phyloP scores from a whole-genome alignment of 2,797 vertebrate species.

The Mormyrops attenuatus region DNA sequence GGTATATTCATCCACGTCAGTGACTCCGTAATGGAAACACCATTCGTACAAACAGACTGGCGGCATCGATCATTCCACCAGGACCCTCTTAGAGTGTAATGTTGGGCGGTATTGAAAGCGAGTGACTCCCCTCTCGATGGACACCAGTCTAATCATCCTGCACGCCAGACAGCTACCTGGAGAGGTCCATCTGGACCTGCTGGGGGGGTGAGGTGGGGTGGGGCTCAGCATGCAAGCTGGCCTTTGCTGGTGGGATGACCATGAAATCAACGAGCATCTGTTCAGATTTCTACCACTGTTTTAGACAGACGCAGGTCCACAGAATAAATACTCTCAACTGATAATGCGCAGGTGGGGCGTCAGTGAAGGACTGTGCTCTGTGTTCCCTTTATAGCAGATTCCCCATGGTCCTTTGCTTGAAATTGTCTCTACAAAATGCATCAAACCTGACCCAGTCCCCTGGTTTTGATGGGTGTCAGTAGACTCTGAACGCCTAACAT shows the following conservation, averaged over 20 bases:
- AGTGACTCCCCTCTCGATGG: neutral
- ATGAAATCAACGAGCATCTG: neutral
- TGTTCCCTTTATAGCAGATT: neutral
- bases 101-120: slow-evolving; percentile 1
- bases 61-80: neutral
- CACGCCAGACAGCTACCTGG: slow-evolving; percentile 11
- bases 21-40: neutral
- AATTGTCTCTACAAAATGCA: neutral
- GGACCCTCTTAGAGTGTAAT: neutral
- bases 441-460: neutral
- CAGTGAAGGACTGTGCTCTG: neutral
- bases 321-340: neutral
- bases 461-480: neutral
- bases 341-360: neutral
- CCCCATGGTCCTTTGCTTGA: neutral
- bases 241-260: neutral
- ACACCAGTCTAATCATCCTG: slow-evolving; percentile 14
- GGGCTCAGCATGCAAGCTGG: neutral
- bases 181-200: slow-evolving; percentile 21
- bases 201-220: neutral
- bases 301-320: neutral
- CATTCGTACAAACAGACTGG: neutral
- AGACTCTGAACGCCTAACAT: neutral
- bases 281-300: neutral
- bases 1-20: neutral